Percentiles rank a stretch among this genome's conserved stretches.
Conservation (phyloP, 2,888 invertebrate species). For the Synanthedon tipuliformis region DNA sequence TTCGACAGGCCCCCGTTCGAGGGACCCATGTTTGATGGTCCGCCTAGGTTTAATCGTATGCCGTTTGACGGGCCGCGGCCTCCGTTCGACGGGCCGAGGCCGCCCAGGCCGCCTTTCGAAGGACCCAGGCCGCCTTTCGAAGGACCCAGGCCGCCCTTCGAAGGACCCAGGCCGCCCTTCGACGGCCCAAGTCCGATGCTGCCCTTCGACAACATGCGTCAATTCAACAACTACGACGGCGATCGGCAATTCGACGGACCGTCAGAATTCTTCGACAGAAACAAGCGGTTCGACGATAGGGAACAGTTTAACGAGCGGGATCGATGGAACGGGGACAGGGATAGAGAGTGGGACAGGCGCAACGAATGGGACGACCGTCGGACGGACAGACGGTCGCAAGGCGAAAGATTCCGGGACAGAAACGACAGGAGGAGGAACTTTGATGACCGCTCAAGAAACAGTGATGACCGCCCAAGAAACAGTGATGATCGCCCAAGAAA, state of each 20-base stretch:
- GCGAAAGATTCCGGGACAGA: constrained; percentile 27
- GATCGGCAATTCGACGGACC: constrained; percentile 30
- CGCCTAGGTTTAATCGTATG: constrained; percentile 31
- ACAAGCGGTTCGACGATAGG: constrained; percentile 50
- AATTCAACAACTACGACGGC: constrained; percentile 9
- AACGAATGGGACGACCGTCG: constrained; percentile 44
- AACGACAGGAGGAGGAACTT: constrained; percentile 28
- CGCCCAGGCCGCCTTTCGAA: constrained; percentile 16
- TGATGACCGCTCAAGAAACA: constrained; percentile 20
- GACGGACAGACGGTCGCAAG: constrained; percentile 32
- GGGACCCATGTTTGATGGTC: constrained; percentile 27
- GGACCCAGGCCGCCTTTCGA: constrained; percentile 13
- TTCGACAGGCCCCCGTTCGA: constrained; percentile 40
- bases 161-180: constrained; percentile 17
- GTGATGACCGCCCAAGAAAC: neutral
- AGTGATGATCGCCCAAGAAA: constrained; percentile 13
- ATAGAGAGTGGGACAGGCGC: constrained; percentile 21
- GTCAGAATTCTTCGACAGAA: constrained; percentile 53
- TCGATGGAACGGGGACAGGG: constrained; percentile 36
- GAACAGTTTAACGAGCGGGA: constrained; percentile 45
- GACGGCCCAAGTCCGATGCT: constrained; percentile 13
- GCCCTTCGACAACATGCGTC: constrained; percentile 11
- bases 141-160: constrained; percentile 11
- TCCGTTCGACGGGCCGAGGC: constrained; percentile 15
- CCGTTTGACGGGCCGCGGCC: constrained; percentile 29